phyloP scores from a whole-genome alignment of 2,888 invertebrate genomes.

The Erebia palarica region DNA sequence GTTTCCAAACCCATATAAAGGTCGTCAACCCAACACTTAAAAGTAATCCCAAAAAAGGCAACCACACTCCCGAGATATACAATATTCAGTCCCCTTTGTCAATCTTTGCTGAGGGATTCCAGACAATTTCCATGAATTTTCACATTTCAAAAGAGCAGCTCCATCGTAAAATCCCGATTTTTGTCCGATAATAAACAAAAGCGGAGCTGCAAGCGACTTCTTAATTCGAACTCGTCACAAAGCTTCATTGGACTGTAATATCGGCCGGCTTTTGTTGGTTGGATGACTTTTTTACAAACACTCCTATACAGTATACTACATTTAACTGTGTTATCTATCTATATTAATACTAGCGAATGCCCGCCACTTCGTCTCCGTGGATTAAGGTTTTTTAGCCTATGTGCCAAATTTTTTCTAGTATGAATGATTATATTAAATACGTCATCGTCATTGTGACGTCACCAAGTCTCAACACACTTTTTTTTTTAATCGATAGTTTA shows the following conservation, averaged over 20 bases:
- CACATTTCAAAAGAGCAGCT: slow-evolving; percentile 20
- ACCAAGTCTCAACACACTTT: too few relatives aligned
- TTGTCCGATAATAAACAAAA: slow-evolving; percentile 22
- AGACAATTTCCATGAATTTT: slow-evolving; percentile 21
- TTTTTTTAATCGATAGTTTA: too few relatives aligned
- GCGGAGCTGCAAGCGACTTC: slow-evolving; percentile 20
- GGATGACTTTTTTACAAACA: slow-evolving; percentile 16
- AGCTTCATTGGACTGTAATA: slow-evolving; percentile 22
- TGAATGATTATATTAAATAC: too few relatives aligned
- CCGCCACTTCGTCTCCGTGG: too few relatives aligned
- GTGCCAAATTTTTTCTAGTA: too few relatives aligned
- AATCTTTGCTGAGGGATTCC: slow-evolving; percentile 19
- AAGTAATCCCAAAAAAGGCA: slow-evolving; percentile 10
- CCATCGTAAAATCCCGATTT: slow-evolving; percentile 23
- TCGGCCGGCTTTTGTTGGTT: slow-evolving; percentile 19
- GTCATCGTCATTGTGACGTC: too few relatives aligned
- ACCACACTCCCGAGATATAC: slow-evolving; percentile 5
- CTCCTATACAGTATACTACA: not conserved
- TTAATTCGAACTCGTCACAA: slow-evolving; percentile 25
- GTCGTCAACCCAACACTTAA: slow-evolving; percentile 1
- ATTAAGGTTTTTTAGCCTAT: too few relatives aligned
- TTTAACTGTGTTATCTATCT: not conserved
- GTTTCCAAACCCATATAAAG: too few relatives aligned
- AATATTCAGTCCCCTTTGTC: slow-evolving; percentile 12
- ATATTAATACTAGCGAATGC: too few relatives aligned